Evolutionary conservation across 1,140 invertebrate species (phyloP), one percentile per base, ranked within the genome.

Genomic region (Scaptomyza pallida): DNA sequence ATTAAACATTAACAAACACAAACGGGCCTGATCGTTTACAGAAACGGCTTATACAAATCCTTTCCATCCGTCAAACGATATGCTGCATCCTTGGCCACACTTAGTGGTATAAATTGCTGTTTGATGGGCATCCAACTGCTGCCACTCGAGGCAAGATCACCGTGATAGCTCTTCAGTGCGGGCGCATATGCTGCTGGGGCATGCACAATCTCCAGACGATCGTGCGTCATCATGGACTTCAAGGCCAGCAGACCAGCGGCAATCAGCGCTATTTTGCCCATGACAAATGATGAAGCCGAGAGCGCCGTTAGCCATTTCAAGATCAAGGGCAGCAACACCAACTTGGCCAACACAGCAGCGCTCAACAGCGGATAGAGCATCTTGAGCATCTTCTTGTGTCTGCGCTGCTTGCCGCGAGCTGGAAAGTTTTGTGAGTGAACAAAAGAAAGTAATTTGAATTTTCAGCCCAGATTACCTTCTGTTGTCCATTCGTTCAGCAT

Each of bases 251-350:
- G 90, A 10, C 86, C 78, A 3, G 90, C 78, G 5, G 75, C 69
- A n/a, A 69, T 52, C 17, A 94, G 78, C 13, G 93, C 93, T 72
- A 93, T 93, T 67, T 93, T 89, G 63, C 93, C 93, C 51, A 94
- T 91, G n/a, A 94, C 86, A 37, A 94, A 92, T 1, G 93, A 93
- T 70, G 93, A 93, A 12, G 93, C 92, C 17, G 94, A 94, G 8
- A 95, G 77, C 47, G 95, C 92, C 3, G 94, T 93, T 8, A 95
- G 73, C 15, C 92, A 92, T 73, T 95, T 95, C 48, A 95, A 73
- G 12, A 93, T 92, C n/a, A 95, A 83, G 1, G 94, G 94, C 51
- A 95, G 72, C 2, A 95, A 47, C 5, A 95, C 89, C 41, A 93
- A 93, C 74, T 95, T 95, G 3, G 94, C 94, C 10, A 94, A 80